Conservation (phyloP, 1,140 invertebrate species). For the Cecropterus lyciades region DNA sequence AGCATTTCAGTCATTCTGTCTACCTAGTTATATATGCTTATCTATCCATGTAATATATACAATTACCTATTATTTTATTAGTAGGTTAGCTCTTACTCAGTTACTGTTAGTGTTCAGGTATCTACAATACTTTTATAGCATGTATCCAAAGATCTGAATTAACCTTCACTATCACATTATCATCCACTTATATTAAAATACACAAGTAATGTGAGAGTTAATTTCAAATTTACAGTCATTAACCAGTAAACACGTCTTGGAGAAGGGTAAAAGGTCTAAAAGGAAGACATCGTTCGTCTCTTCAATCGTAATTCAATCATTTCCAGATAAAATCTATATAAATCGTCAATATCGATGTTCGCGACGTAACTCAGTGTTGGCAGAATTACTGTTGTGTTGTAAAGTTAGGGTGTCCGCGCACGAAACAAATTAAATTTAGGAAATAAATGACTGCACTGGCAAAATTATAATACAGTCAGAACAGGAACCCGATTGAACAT, state of each 20-base stretch:
- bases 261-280: constrained; percentile 5
- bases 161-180: too few species aligned
- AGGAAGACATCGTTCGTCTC: constrained; percentile 20
- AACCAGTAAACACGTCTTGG: constrained; percentile 2
- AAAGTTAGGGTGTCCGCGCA: constrained; percentile 15
- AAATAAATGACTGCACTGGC: too few species aligned
- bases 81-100: too few species aligned
- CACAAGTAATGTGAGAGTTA: neutral
- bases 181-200: neutral
- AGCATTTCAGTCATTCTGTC: too few species aligned
- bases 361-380: constrained; percentile 50
- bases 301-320: constrained; percentile 51
- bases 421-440: neutral
- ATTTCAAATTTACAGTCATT: neutral
- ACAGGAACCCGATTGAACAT: too few species aligned
- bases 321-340: constrained; percentile 52
- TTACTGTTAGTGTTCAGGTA: too few species aligned
- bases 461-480: too few species aligned
- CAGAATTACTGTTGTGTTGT: constrained; percentile 57
- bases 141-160: too few species aligned
- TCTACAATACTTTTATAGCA: too few species aligned
- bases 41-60: too few species aligned
- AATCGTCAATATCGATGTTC: constrained; percentile 52
- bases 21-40: too few species aligned
- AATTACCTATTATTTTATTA: too few species aligned